Base-by-base conservation (phyloP, 2,797 vertebrate species). In the Micrastur ruficollis region DNA sequence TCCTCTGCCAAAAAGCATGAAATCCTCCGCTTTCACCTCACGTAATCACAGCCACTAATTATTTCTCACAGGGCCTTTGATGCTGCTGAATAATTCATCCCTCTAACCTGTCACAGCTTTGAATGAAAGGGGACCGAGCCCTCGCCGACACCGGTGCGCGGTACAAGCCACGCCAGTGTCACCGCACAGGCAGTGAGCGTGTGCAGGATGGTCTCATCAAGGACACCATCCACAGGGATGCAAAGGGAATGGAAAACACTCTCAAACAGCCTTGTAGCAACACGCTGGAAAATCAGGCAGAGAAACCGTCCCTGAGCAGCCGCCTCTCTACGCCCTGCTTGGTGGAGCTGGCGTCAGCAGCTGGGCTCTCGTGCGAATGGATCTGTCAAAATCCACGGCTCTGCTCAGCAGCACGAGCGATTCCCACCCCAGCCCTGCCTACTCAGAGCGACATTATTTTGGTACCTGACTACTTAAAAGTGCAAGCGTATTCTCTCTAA, bases 151-250 rank as follows among this genome's bases (percentile, higher is more conserved):
- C 4, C 0, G 2, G 27, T 3, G 7, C 12, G 1, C 36, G 11
- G 0, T 1, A 3, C 18, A 16, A 47, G 67, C 8, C 71, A 8
- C 20, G 0, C 5, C 0, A 0, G 34, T 25, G 61, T 14, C 72
- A 44, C n/a, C 3, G 0, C 0, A 0, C 44, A 13, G 34, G 46
- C 32, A 16, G 19, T 2, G 5, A 86, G 26, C 0, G 0, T 3
- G 42, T 9, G 68, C 56, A 61, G 61, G 38, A 34, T 2, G 17
- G 21, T 3, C 32, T 32, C 74, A 4, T 1, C 32, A 7, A 74
- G 92, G 58, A 49, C 5, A 2, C 7, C 2, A 0, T 5, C 20
- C n/a, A 2, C 34, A 36, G 44, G 61, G 67, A 2, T 13, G 68
- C 23, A 38, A 22, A 82, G 27, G 17, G 68, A 73, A 55, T 0